phyloP scores from a whole-genome alignment of 2,888 invertebrate genomes.

The Lasioglossum marginatum region DNA sequence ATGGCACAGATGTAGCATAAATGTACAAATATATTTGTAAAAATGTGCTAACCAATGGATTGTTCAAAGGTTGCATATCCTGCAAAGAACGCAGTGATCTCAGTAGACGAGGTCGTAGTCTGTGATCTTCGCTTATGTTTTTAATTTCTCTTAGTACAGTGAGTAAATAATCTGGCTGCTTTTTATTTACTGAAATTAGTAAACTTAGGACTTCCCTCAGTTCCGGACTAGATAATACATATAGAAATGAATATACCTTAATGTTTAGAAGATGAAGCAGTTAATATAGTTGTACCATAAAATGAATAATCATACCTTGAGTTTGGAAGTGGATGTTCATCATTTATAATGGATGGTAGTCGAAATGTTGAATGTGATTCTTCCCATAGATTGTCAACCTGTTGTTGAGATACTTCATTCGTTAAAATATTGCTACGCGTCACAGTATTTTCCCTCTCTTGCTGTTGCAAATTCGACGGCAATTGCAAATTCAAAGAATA shows the following conservation, averaged over 20 bases:
- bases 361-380: slow-evolving; percentile 75
- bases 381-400: slow-evolving; percentile 79
- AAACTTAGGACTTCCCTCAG: slow-evolving; percentile 76
- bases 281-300: background rate
- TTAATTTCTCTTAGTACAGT: slow-evolving; percentile 77
- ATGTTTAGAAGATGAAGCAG: slow-evolving; percentile 14
- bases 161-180: slow-evolving; percentile 76
- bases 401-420: slow-evolving; percentile 74
- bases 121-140: slow-evolving; percentile 78
- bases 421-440: slow-evolving; percentile 76
- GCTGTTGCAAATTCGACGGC: slow-evolving; percentile 75
- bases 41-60: slow-evolving; percentile 73
- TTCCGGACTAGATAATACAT: slow-evolving; percentile 70
- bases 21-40: slow-evolving; percentile 10
- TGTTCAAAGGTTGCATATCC: slow-evolving; percentile 71
- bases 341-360: slow-evolving; percentile 64
- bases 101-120: slow-evolving; percentile 75
- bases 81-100: slow-evolving; percentile 75
- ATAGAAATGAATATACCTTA: slow-evolving; percentile 21
- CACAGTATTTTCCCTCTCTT: slow-evolving; percentile 73
- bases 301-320: slow-evolving; percentile 67
- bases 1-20: background rate
- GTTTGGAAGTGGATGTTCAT: slow-evolving; percentile 72
- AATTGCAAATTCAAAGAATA: slow-evolving; percentile 79
- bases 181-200: slow-evolving; percentile 74